These are phyloP conservation scores for Ichneumoninae sp. DNA, from an alignment of 2,888 invertebrate species.

Conservation along the genomic window DNA sequence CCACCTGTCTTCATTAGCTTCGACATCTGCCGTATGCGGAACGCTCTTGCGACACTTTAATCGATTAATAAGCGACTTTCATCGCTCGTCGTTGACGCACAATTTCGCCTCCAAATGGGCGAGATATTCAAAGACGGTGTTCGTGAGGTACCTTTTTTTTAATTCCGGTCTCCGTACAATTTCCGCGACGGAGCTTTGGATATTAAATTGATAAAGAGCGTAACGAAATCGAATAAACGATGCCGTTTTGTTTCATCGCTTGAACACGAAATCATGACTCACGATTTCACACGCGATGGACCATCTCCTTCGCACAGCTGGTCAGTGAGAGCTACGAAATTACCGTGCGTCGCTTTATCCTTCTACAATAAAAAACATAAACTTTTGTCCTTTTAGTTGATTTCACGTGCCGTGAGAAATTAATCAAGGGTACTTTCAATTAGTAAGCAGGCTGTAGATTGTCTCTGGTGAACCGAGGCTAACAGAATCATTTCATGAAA, in stretches of 20 bases:
- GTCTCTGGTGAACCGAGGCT: neutral
- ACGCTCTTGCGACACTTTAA: constrained; percentile 4
- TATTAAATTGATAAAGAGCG: constrained; percentile 38
- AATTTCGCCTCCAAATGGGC: constrained; percentile 31
- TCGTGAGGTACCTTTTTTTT: too few relatives aligned
- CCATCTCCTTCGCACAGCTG: neutral
- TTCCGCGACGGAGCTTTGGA: neutral
- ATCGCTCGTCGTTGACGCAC: constrained; percentile 20
- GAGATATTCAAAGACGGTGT: constrained; percentile 2
- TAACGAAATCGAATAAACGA: constrained; percentile 43
- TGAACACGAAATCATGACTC: constrained; percentile 22
- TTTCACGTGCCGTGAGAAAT: neutral
- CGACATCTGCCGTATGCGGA: neutral
- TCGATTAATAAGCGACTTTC: constrained; percentile 33
- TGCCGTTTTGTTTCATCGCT: constrained; percentile 34
- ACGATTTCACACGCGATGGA: constrained; percentile 29
- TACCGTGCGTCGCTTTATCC: neutral
- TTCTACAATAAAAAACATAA: neutral
- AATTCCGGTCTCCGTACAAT: constrained; percentile 4
- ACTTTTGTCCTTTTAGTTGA: neutral
- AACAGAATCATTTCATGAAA: neutral
- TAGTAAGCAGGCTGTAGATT: neutral
- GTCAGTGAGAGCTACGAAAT: neutral
- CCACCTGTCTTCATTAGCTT: constrained; percentile 38
- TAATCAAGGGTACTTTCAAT: neutral